These are phyloP conservation scores for Callopanchax toddi DNA, from an alignment of 2,113 vertebrate genomes.

Conservation along the genomic window DNA sequence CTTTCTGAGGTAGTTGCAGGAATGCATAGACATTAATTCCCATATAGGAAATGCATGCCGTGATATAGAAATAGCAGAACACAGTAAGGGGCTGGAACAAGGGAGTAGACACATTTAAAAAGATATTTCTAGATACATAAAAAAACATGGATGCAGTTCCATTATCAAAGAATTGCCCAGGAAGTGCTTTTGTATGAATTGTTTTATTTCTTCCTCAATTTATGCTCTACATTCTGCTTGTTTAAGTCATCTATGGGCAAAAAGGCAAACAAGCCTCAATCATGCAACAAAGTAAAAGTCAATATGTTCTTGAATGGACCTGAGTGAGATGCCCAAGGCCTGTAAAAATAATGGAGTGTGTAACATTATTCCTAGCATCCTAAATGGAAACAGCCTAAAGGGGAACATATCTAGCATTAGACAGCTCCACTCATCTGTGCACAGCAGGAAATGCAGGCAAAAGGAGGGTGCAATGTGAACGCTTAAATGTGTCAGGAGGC, in stretches of 20 bases:
- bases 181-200: slow-evolving; percentile 13
- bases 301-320: slow-evolving; percentile 75
- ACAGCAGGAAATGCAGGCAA: slow-evolving; percentile 36
- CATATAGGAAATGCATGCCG: slow-evolving; percentile 14
- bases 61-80: slow-evolving; percentile 28
- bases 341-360: slow-evolving; percentile 76
- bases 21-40: background rate
- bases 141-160: background rate
- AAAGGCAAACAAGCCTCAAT: slow-evolving; percentile 73
- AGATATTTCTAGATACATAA: background rate
- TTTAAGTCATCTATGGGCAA: slow-evolving; percentile 35
- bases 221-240: slow-evolving; percentile 58
- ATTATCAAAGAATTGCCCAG: slow-evolving; percentile 3
- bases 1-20: slow-evolving; percentile 6
- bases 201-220: slow-evolving; percentile 24
- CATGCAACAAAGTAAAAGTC: slow-evolving; percentile 72
- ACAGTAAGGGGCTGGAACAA: slow-evolving; percentile 10
- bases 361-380: slow-evolving; percentile 69
- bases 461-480: slow-evolving; percentile 42
- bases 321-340: slow-evolving; percentile 65
- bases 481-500: slow-evolving; percentile 61
- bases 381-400: slow-evolving; percentile 70
- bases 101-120: slow-evolving; percentile 2
- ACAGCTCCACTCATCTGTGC: slow-evolving; percentile 60
- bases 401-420: slow-evolving; percentile 65